Conservation (phyloP, 53 echinoderm and acorn worm genomes). For the Zoroaster sp. region DNA sequence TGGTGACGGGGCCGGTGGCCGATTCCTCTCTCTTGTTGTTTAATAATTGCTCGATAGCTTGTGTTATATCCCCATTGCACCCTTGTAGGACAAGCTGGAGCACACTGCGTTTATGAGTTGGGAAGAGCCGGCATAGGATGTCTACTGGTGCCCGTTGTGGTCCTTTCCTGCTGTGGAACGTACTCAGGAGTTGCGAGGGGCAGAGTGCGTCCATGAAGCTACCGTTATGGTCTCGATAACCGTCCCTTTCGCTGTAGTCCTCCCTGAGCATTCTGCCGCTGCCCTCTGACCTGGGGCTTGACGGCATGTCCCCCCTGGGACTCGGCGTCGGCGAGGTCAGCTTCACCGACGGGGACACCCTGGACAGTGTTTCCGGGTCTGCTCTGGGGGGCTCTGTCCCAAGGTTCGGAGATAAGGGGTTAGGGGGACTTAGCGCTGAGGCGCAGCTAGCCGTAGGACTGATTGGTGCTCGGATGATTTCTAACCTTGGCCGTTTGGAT, state of each 20-base stretch:
- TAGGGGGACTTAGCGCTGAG: slow-evolving; percentile 73
- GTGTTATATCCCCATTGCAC: slow-evolving; percentile 90
- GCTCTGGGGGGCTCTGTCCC: slow-evolving; percentile 1
- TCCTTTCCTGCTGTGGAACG: slow-evolving; percentile 33
- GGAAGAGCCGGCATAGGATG: slow-evolving; percentile 83
- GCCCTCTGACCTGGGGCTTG: slow-evolving; percentile 37
- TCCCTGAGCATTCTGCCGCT: slow-evolving; percentile 45
- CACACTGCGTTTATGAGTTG: slow-evolving; percentile 86
- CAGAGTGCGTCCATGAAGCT: slow-evolving; percentile 5
- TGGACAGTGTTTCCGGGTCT: slow-evolving; percentile 52
- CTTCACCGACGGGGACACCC: slow-evolving; percentile 69
- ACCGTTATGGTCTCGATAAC: slow-evolving; percentile 18
- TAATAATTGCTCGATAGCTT: slow-evolving; percentile 96
- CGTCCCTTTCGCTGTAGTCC: slow-evolving; percentile 11
- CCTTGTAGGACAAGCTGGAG: slow-evolving; percentile 90
- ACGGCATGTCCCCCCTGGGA: slow-evolving; percentile 31
- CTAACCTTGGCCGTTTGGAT: slow-evolving; percentile 81
- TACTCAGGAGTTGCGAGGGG: slow-evolving; percentile 15
- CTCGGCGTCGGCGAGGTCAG: slow-evolving; percentile 72
- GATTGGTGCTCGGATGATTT: slow-evolving; percentile 84
- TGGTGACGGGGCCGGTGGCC: background rate
- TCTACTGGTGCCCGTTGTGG: slow-evolving; percentile 81
- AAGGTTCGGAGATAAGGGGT: slow-evolving; percentile 51
- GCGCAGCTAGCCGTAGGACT: slow-evolving; percentile 68
- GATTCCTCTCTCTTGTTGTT: slow-evolving; percentile 72